These are phyloP conservation scores for Torymus tubicola DNA, from an alignment of 2,888 invertebrate species.

Conservation along the genomic window DNA sequence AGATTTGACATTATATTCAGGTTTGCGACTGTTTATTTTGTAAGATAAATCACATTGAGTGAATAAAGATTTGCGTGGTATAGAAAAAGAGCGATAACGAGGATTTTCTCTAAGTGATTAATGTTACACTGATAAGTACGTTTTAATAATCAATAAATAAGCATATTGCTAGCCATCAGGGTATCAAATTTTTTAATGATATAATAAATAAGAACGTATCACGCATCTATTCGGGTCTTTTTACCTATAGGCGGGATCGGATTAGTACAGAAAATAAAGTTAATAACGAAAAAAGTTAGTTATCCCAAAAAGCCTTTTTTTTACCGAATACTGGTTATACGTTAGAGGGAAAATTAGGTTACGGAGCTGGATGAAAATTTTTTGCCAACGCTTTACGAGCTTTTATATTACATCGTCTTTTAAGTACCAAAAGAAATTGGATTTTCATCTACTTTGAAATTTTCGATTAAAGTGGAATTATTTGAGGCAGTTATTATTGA, in stretches of 20 bases:
- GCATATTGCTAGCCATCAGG: no score
- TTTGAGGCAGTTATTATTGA: neutral
- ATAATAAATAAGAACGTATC: no score
- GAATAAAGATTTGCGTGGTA: no score
- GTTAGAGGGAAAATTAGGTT: neutral
- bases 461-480: neutral
- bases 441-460: neutral
- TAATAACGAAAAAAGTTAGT: slow-evolving; percentile 30
- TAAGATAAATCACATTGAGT: no score
- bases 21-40: no score
- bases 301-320: slow-evolving; percentile 19
- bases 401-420: neutral
- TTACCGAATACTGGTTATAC: neutral
- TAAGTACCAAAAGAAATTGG: no score
- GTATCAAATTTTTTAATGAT: no score
- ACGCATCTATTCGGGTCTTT: neutral
- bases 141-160: no score
- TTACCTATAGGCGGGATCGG: neutral
- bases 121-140: no score
- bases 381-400: neutral
- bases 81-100: no score
- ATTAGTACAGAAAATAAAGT: neutral
- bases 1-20: no score
- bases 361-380: neutral
- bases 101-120: no score